Evolutionary conservation across 2,888 invertebrate species (phyloP), one percentile per base, ranked within the genome.

Genomic region (Microplitis manilae): DNA sequence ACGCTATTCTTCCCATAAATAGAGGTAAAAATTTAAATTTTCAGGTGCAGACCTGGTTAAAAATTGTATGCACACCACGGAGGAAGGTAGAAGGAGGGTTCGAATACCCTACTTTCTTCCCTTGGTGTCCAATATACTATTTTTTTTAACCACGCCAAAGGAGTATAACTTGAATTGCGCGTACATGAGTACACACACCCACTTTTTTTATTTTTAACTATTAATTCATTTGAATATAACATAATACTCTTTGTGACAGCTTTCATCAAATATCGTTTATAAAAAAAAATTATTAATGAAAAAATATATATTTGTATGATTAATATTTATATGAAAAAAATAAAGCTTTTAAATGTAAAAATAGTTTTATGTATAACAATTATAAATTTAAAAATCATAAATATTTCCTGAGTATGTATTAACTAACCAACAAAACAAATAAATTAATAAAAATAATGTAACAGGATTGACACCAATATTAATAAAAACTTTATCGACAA

Each of bases 121-220:
- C 4, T 30, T 30, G 30, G 30, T 30, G 30, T 30, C 30, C 4
- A 30, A 30, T 30, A 4, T 30, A 30, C 30, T 30, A 30, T 30
- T 30, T 30, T 30, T 30, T 30, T 30, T 30, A 30, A 2, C 30
- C 30, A 30, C 30, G 30, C 30, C 30, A 30, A 30, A 30, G 30
- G 30, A 30, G 30, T 30, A 30, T 30, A 30, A 30, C 30, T 30
- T 30, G 30, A 4, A 30, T 2, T 30, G 30, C 4, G 30, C 30
- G 4, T 30, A 30, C 30, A 30, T 4, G 2, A 30, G 30, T 30
- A 30, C 30, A 30, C 30, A 30, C 30, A 30, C 4, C 2, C 2
- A 30, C 30, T 30, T 30, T 30, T 30, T 68, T 20, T 78, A 76
- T 76, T 76, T 62, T 76, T 73, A 77, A 77, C 75, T 76, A 80